Evolutionary conservation across 1,140 invertebrate genomes (phyloP), one percentile per base, ranked within the genome.

Genomic region (Sycobia sp.): DNA sequence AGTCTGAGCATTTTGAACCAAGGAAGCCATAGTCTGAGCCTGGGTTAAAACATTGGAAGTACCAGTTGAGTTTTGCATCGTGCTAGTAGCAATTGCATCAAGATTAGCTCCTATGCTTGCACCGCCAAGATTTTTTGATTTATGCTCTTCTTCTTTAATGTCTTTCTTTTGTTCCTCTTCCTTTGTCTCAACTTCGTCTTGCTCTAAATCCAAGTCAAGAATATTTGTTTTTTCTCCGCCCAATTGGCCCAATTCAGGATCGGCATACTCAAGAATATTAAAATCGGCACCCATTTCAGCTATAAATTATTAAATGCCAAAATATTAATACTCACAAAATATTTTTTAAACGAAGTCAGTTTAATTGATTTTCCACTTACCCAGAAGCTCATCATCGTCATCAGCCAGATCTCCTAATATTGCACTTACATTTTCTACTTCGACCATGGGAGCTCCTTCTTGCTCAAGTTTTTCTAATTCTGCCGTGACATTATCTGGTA

Each of bases 191-290:
- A 84, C 79, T 67, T 86, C 84, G 2, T 83, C 86, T 70, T 92
- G 90, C 64, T 91, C 90, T 44, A 92, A 83, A 76, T 93, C 90
- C 39, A 93, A 82, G 76, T 92, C 90, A 16, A 93, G 83, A 66
- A 92, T 88, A 71, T 90, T 92, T 22, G 89, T 89, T 68, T 89
- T 90, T 55, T 88, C 88, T 9, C 87, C 87, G 54, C 86, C 89
- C 66, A 91, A 86, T 50, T 89, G 89, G 62, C 93, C 92, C n/a
- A 96, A 81, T 79, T 97, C 94, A 1, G 95, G 92, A 86, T 97
- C 95, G 0, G 94, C 95, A 82, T 96, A 97, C 79, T 96, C 93
- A 38, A 97, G 77, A 71, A 98, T 96, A 77, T 97, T 97, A 80
- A 97, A 97, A 79, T 96, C 94, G 73, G 94, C 90, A 14, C 93